Evolutionary conservation across 2,888 invertebrate genomes (phyloP), one percentile per base, ranked within the genome.

Genomic region (Tortrix viridana): DNA sequence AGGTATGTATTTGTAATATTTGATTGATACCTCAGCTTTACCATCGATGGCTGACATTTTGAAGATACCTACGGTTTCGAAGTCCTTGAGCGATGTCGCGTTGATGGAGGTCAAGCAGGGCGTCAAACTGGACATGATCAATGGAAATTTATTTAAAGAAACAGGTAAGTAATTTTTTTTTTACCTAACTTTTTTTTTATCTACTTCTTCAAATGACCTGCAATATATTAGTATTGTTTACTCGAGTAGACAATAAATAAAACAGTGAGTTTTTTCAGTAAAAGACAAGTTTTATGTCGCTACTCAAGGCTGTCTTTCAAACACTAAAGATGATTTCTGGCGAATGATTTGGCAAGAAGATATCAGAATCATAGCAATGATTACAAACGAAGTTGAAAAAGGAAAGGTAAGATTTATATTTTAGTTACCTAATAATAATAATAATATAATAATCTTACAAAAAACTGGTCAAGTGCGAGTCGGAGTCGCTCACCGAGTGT

Each of bases 321-420:
- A 95, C 72, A 99, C 99, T 0, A 94, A 96, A 41, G 94, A 94
- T 50, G 98, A 99, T 84, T 99, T 99, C 88, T 99, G 99, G 99
- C 95, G 96, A 70, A 99, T 99, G 99, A 95, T 99, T 12, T 99
- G 98, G 97, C 98, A 99, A 89, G 98, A 99, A 84, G 98, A 99
- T 81, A 96, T 97, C 56, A 94, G 97, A 57, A 97, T 99, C 53
- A 98, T 99, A 77, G 98, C 98, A 52, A 99, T 99, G 99, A 98
- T 98, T 73, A 99, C 99, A 70, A 98, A 98, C 91, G 98, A 98
- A 91, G 95, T 96, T 68, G 99, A 99, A 88, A 94, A 98, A 72
- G 97, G 97, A 75, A 97, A 97, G 91, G 95, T 95, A 69, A 50
- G 65, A 58, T 19, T 50, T 12, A 9, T 1, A 23, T n/a, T n/a